These are phyloP conservation scores for Deilephila porcellus DNA, from an alignment of 2,888 invertebrate species.

Conservation along the genomic window DNA sequence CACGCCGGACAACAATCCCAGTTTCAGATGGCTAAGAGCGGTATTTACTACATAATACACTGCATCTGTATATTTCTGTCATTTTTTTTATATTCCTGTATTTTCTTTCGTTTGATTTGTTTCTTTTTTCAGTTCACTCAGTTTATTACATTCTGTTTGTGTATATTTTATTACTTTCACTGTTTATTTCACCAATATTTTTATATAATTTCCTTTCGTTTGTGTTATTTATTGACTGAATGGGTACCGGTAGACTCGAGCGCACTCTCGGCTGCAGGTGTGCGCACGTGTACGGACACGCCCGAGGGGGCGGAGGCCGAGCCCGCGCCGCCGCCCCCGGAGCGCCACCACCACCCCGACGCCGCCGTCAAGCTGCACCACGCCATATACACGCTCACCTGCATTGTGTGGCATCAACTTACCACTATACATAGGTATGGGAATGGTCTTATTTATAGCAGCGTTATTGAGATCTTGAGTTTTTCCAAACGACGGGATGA, in stretches of 20 bases:
- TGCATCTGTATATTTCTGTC: too few species aligned
- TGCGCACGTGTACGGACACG: slow-evolving; percentile 68
- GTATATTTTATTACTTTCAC: not conserved
- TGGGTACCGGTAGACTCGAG: not conserved
- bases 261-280: slow-evolving; percentile 45
- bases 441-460: not conserved
- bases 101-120: too few species aligned
- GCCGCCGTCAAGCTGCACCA: slow-evolving; percentile 93
- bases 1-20: too few species aligned
- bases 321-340: not conserved
- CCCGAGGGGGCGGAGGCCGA: slow-evolving; percentile 41
- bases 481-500: not conserved
- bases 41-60: too few species aligned
- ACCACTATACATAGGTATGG: slow-evolving; percentile 91
- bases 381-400: slow-evolving; percentile 93
- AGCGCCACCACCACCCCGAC: slow-evolving; percentile 60
- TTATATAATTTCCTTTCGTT: not conserved
- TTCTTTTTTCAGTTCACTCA: not conserved
- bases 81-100: too few species aligned
- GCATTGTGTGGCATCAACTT: slow-evolving; percentile 95
- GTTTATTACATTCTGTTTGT: not conserved
- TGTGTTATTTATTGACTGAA: too few species aligned
- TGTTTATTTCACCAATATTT: too few species aligned
- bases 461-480: not conserved
- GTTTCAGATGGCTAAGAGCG: too few species aligned